Evolutionary conservation across 1,140 invertebrate species (phyloP).

Genomic region (Drosophila equinoxialis): DNA sequence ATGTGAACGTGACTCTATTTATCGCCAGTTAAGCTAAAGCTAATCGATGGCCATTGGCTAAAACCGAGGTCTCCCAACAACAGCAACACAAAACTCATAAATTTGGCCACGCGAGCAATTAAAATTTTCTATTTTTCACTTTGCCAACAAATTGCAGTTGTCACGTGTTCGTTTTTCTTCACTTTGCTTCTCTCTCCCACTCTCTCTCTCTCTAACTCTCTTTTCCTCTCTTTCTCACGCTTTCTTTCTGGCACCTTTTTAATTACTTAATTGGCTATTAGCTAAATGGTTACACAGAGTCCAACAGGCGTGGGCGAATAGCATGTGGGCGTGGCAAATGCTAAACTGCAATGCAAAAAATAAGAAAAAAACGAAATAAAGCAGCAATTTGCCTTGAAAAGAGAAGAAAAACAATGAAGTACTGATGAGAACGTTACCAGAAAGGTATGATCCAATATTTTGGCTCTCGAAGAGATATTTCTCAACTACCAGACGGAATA

Average conservation of each 20-base stretch:
- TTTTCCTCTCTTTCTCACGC: background rate
- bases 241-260: slow-evolving; percentile 33
- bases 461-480: no score
- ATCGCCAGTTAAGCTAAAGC: slow-evolving; percentile 36
- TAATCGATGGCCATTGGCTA: slow-evolving; percentile 59
- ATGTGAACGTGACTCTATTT: slow-evolving; percentile 61
- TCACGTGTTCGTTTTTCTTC: slow-evolving; percentile 49
- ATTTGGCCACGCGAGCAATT: slow-evolving; percentile 32
- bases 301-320: background rate
- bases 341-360: slow-evolving; percentile 15
- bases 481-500: no score
- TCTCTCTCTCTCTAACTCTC: no score
- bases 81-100: slow-evolving; percentile 35
- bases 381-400: slow-evolving; percentile 27
- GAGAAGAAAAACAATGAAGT: background rate
- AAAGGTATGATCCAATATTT: no score
- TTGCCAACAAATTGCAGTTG: slow-evolving; percentile 61
- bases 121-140: slow-evolving; percentile 35
- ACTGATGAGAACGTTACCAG: no score
- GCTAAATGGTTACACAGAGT: slow-evolving; percentile 46
- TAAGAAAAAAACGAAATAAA: background rate
- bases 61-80: slow-evolving; percentile 2
- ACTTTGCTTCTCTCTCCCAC: background rate
- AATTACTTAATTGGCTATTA: slow-evolving; percentile 80
- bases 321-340: background rate